Evolutionary conservation across 2,113 vertebrate species (phyloP), one percentile per base, ranked within the genome.

Genomic region (Atractosteus spatula): DNA sequence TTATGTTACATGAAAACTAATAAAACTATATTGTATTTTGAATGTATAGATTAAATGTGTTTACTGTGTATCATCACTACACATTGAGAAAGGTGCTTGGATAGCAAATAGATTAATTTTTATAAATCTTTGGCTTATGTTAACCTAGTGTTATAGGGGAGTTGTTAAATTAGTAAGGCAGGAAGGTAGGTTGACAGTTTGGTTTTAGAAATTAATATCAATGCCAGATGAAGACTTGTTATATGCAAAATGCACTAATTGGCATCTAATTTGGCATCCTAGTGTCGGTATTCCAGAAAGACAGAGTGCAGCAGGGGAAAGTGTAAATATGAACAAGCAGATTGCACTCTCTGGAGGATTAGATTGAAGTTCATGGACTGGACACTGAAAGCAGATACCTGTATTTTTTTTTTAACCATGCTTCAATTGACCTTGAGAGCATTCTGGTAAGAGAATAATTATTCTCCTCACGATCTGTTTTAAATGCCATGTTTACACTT

Each of bases 211-310:
- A 55, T 69, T 55, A 69, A 56, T 51, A 55, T 69, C 68, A 69
- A 41, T 55, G 16, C 80, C 78, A 80, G 78, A 54, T 74, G 82
- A 83, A 85, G 78, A 86, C 55, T 61, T 83, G 83, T 86, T 81
- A 63, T 81, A 88, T 85, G 83, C 80, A 84, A 70, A 86, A 84
- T 88, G 85, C 85, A 82, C 83, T 91, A 92, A 91, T 92, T 92
- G 89, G 89, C 83, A 83, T 87, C 85, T 88, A 84, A 83, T 86
- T 84, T 86, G 88, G 85, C 83, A 83, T 88, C 80, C 78, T 81
- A 83, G 82, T 86, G 81, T 84, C 83, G 86, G 86, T 82, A 82
- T 84, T 90, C 86, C 87, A 91, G 84, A 91, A 89, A 88, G 88
- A 86, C 78, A 59, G 79, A 81, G 82, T 77, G 84, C 86, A 85